Base-by-base conservation (phyloP, 2,797 vertebrate genomes). In the Microctenopoma stevenorrisi region DNA sequence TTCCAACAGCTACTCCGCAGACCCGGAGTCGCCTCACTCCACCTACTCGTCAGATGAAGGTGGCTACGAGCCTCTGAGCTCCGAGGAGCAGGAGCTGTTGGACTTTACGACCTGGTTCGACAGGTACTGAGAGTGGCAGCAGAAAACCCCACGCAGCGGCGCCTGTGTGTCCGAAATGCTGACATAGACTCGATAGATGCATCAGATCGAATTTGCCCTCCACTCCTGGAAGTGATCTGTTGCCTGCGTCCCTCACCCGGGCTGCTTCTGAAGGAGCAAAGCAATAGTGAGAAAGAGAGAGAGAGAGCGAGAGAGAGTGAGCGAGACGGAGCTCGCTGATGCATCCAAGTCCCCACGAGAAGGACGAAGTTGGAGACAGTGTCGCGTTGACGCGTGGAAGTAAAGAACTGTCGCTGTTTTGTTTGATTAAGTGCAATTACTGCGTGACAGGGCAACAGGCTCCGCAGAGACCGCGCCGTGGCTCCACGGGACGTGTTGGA, bases 61-160 rank as follows among this genome's bases (percentile, higher is more conserved):
- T 38, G 89, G 94, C 73, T 96, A 96, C 79, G 96, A 97, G 82
- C 95, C 93, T n/a, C 93, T 96, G 64, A 97, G 96, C 86, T 96
- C 96, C 0, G 95, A 95, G 64, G 96, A 96, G 54, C 94, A 95
- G 79, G 96, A 98, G 86, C 93, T 98, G 74, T 91, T 98, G 73
- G 96, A 97, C 87, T 96, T 98, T 88, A 96, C 96, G 16, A 94
- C 94, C 78, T 98, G 97, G 97, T 94, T 97, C 74, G 96, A 96
- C 91, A 94, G 92, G 89, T 97, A 94, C 93, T 98, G 94, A 97
- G 42, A 37, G 55, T n/a, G 74, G 33, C 60, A 46, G 38, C 69
- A n/a, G 43, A 52, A 14, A 25, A 37, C 12, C 12, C n/a, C 16
- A 46, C 72, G 43, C 72, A 37, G 64, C 65, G 3, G 72, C 51